phyloP scores from a whole-genome alignment of 2,113 vertebrate species.

The Pagrus major region DNA sequence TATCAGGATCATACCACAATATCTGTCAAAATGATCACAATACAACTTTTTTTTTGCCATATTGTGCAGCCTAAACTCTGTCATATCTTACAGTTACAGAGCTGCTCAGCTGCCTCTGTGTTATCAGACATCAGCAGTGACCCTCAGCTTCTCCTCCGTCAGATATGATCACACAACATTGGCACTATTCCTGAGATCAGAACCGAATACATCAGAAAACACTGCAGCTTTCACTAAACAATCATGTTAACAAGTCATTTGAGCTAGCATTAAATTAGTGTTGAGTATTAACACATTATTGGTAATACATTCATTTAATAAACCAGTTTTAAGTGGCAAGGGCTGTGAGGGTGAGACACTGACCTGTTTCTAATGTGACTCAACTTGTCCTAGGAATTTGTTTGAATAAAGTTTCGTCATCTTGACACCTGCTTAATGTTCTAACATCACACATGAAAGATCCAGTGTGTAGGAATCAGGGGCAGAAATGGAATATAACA shows the following conservation, averaged over 20 bases:
- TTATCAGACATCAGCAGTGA: conserved; percentile 9
- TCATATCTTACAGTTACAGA: neutral
- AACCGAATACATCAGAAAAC: conserved; percentile 2
- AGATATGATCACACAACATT: neutral
- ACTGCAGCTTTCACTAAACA: too few relatives aligned
- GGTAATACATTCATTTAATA: neutral
- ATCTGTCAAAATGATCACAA: too few relatives aligned
- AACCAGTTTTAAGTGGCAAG: neutral
- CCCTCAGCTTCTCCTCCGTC: neutral
- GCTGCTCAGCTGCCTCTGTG: neutral
- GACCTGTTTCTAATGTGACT: neutral
- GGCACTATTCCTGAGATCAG: neutral
- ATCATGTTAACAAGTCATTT: neutral
- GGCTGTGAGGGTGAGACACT: neutral
- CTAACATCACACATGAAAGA: neutral
- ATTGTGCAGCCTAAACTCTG: too few relatives aligned
- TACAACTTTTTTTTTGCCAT: too few relatives aligned
- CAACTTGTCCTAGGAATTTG: neutral
- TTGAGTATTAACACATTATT: neutral
- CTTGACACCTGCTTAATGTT: neutral
- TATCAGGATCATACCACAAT: too few relatives aligned
- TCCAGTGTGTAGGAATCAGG: too few relatives aligned
- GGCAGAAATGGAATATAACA: too few relatives aligned
- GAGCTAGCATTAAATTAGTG: neutral
- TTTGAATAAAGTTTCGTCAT: neutral